These are phyloP conservation scores for Callipepla californica DNA, from an alignment of 2,113 vertebrate species.

Conservation along the genomic window DNA sequence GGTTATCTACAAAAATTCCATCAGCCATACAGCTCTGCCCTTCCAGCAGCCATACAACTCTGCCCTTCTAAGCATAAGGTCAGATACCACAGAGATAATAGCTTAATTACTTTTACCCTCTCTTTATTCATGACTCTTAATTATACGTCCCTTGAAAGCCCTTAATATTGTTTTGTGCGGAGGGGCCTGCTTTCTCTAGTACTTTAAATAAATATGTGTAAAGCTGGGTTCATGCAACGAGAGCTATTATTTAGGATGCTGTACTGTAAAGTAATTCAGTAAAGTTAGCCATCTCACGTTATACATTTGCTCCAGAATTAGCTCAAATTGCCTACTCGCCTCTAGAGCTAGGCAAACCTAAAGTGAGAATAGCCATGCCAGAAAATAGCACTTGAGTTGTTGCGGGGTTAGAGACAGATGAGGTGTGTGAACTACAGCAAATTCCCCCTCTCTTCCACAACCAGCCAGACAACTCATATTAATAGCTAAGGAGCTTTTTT, in stretches of 20 bases:
- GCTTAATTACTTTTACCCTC: neutral
- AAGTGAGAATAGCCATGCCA: slow-evolving; percentile 23
- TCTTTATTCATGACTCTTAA: neutral
- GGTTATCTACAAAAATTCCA: slow-evolving; percentile 2
- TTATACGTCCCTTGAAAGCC: neutral
- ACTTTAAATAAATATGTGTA: neutral
- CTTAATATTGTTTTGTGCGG: neutral
- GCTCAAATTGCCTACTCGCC: slow-evolving; percentile 7
- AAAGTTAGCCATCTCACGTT: neutral
- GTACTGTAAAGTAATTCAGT: neutral
- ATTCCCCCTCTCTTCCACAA: slow-evolving; percentile 15
- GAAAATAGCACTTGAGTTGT: slow-evolving; percentile 28
- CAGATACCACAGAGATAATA: neutral
- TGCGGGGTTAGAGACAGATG: neutral
- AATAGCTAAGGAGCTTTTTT: neutral
- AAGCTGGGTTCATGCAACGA: neutral
- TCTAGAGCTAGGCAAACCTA: neutral
- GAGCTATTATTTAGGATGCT: neutral
- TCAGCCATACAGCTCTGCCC: neutral
- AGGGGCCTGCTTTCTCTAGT: neutral
- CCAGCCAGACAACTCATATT: slow-evolving; percentile 7
- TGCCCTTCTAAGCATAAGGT: neutral
- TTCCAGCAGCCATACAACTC: neutral
- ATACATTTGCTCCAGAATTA: slow-evolving; percentile 25
- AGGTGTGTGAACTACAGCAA: slow-evolving; percentile 20